Percentiles rank a stretch among this genome's conserved stretches.
Conservation (phyloP, 2,113 vertebrate species). For the Oncorhynchus tshawytscha region DNA sequence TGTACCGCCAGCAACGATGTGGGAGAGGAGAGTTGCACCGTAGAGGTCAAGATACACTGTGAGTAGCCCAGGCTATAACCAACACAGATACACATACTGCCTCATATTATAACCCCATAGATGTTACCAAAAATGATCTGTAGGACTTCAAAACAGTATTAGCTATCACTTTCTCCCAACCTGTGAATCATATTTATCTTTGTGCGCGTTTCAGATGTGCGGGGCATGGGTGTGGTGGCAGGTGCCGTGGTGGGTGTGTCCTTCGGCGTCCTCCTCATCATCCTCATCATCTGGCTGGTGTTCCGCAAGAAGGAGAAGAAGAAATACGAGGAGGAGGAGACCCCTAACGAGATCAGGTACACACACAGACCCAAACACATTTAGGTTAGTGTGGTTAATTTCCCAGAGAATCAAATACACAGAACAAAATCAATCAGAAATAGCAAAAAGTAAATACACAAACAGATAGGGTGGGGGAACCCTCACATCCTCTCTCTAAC, state of each 20-base stretch:
- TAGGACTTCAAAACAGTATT: background rate
- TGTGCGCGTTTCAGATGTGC: constrained; percentile 69
- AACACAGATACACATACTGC: background rate
- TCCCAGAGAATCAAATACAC: no score
- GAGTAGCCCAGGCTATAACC: constrained; percentile 57
- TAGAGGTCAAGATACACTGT: constrained; percentile 86
- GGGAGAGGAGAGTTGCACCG: constrained; percentile 82
- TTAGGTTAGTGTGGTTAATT: no score
- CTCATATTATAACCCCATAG: background rate
- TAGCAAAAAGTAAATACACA: no score
- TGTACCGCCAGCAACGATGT: constrained; percentile 88
- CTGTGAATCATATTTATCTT: background rate
- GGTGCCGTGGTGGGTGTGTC: constrained; percentile 82
- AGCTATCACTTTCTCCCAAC: background rate
- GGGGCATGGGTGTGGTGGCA: constrained; percentile 80
- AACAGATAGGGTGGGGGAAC: no score
- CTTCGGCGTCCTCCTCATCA: constrained; percentile 77
- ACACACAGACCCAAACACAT: no score
- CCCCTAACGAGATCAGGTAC: constrained; percentile 92
- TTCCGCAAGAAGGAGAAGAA: constrained; percentile 86
- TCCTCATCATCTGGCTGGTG: constrained; percentile 83
- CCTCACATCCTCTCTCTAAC: no score
- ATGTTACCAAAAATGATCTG: no score
- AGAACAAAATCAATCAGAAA: no score
- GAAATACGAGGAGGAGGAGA: constrained; percentile 91